Evolutionary conservation across 30 jellyfish, hydroid and myxozoan genomes (phyloP), one percentile per base, ranked within the genome.

Genomic region (Turritopsis dohrnii): DNA sequence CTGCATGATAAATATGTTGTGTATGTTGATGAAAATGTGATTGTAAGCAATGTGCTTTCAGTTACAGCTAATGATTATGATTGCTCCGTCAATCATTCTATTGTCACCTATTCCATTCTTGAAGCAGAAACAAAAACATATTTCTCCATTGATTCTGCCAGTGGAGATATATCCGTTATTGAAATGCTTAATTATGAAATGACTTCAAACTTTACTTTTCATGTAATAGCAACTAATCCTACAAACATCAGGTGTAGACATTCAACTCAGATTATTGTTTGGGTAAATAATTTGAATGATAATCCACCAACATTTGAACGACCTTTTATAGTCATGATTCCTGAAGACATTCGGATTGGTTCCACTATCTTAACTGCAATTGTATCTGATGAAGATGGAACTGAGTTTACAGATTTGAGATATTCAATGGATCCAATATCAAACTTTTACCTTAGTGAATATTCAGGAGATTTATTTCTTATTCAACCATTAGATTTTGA

Each of bases 291-390:
- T 82, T 87, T 90, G 86, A 94, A 94, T 74, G 86, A 94, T 80
- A 91, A 94, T 74, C 88, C 89, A 18, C 99, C 99, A 29, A 28
- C 86, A 83, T 94, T 94, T 83, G 88, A 71, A 52, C 66, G 66
- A 41, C 90, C 97, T 8, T 54, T 86, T 82, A 30, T 31, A 23
- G 95, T 89, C 1, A 27, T 23, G 27, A 83, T 94, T 18, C 65
- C 27, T 13, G 99, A 94, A 66, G 79, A 94, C 71, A 88, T 69
- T 69, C 30, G 31, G 16, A 27, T 69, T 69, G 77, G 77, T 69
- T n/a, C 9, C 22, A 23, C 8, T n/a, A 27, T 69, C 16, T 69
- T 69, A 23, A 69, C 28, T 23, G 31, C 77, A 69, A 69, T 9
- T n/a, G 77, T 69, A n/a, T 7, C 28, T n/a, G 77, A 69, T 21